A percentile compares a stretch with the other conserved stretches of the same genome.
These are phyloP conservation scores for Oscheius sp. DNA, from an alignment of 2,888 invertebrate genomes.

Conservation along the genomic window DNA sequence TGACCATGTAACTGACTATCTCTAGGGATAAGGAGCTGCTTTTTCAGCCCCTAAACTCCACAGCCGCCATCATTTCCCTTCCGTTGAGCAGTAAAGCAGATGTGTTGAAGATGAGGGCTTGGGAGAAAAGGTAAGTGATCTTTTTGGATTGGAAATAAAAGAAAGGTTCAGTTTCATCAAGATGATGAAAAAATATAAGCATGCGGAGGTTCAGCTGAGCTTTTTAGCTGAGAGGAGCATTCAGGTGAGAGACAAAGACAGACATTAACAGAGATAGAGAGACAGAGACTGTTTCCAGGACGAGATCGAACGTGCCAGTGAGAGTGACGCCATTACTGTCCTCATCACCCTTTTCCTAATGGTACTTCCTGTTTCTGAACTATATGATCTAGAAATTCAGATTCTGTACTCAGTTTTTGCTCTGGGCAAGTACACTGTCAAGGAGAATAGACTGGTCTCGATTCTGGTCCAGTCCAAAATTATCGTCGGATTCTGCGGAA, in stretches of 20 bases:
- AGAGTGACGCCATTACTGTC: constrained; percentile 86
- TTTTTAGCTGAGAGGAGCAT: constrained; percentile 75
- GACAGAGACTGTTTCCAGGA: constrained; percentile 79
- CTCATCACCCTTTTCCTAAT: constrained; percentile 89
- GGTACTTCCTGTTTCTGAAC: neutral
- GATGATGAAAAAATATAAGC: constrained; percentile 72
- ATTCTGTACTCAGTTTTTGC: constrained; percentile 89
- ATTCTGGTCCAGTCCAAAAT: constrained; percentile 85
- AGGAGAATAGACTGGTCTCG: constrained; percentile 51
- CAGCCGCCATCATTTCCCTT: constrained; percentile 21
- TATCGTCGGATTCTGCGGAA: constrained; percentile 85
- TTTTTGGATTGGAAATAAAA: neutral
- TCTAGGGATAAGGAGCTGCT: neutral
- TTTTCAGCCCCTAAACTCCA: constrained; percentile 16
- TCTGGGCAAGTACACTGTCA: constrained; percentile 82
- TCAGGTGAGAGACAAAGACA: constrained; percentile 42
- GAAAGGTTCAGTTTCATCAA: constrained; percentile 72
- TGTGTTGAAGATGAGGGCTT: constrained; percentile 12
- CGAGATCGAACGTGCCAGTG: constrained; percentile 87
- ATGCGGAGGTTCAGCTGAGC: constrained; percentile 73
- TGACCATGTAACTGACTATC: neutral
- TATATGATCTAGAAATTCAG: constrained; percentile 19
- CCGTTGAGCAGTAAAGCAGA: constrained; percentile 30
- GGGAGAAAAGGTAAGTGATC: constrained; percentile 11
- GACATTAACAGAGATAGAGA: neutral